A percentile compares a stretch with the other conserved stretches of the same genome.
Conservation (phyloP, 2,113 vertebrate genomes). For the Chlorodrepanis virens region DNA sequence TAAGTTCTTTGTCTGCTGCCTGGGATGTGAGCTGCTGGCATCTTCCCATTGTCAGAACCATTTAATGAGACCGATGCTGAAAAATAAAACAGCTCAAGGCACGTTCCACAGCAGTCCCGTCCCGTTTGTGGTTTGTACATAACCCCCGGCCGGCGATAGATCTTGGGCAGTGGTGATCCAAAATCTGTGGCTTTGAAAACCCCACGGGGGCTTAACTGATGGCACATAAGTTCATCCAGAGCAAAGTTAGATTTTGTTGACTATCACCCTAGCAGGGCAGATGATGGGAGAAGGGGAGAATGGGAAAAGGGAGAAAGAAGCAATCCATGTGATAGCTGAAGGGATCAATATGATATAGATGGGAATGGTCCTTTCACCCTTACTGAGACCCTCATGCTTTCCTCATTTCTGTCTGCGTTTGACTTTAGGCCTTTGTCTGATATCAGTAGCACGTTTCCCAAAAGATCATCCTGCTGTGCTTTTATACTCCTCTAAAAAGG, state of each 20-base stretch:
- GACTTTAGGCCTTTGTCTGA: not conserved
- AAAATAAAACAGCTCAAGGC: too few species aligned
- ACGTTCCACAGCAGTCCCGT: too few species aligned
- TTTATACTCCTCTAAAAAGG: not conserved
- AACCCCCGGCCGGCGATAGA: too few species aligned
- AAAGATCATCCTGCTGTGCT: not conserved
- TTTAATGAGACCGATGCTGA: too few species aligned
- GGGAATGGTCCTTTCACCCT: not conserved
- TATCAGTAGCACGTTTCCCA: not conserved
- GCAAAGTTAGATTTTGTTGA: not conserved
- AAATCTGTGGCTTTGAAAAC: not conserved
- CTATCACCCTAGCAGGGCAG: not conserved
- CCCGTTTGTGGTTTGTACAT: too few species aligned
- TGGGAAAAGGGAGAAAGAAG: not conserved
- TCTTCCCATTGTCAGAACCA: too few species aligned
- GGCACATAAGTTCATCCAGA: not conserved
- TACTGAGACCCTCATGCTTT: not conserved
- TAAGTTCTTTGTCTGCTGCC: too few species aligned
- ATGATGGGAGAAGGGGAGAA: not conserved
- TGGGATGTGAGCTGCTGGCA: too few species aligned
- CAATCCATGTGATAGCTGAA: not conserved
- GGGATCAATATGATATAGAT: not conserved
- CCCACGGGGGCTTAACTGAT: not conserved
- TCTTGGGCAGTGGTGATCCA: not conserved
- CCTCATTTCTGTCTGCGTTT: not conserved